phyloP scores from a whole-genome alignment of 1,140 invertebrate species.

The Drosophila ananassae region DNA sequence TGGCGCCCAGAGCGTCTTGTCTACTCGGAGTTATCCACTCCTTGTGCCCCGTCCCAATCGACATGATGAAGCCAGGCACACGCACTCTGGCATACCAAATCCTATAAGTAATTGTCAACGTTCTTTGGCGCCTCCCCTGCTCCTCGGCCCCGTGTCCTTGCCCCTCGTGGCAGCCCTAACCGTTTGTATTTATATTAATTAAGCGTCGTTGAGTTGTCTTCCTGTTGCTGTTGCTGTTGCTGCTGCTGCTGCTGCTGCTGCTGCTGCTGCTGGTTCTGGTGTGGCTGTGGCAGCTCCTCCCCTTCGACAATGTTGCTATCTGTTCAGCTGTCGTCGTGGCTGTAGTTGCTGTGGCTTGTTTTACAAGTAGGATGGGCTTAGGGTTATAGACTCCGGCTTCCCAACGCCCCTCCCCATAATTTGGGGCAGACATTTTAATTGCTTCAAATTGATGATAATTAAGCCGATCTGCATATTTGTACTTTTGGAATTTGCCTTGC shows the following conservation, averaged over 20 bases:
- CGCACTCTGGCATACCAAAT: slow-evolving; percentile 66
- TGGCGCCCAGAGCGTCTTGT: slow-evolving; percentile 72
- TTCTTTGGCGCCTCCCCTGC: slow-evolving; percentile 59
- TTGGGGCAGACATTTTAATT: slow-evolving; percentile 75
- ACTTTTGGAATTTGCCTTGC: slow-evolving; percentile 45
- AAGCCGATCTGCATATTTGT: slow-evolving; percentile 80
- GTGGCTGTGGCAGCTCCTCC: slow-evolving; percentile 12
- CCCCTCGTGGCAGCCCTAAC: slow-evolving; percentile 20
- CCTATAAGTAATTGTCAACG: slow-evolving; percentile 80
- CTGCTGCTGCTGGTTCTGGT: background rate
- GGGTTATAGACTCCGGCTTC: slow-evolving; percentile 41
- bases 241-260: background rate
- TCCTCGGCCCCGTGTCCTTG: background rate
- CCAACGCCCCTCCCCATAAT: background rate
- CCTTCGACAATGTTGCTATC: slow-evolving; percentile 72
- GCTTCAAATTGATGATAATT: slow-evolving; percentile 80
- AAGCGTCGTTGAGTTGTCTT: slow-evolving; percentile 79
- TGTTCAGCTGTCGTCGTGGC: slow-evolving; percentile 72
- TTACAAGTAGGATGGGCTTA: slow-evolving; percentile 69
- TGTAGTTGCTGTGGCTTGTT: slow-evolving; percentile 67
- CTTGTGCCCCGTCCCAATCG: background rate
- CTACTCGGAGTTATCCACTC: slow-evolving; percentile 20
- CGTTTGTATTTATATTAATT: slow-evolving; percentile 81
- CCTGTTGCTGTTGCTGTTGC: slow-evolving; percentile 44
- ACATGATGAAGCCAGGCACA: slow-evolving; percentile 16